A percentile compares a stretch with the other conserved stretches of the same genome.
These are phyloP conservation scores for Geococcyx californianus DNA, from an alignment of 2,113 vertebrate genomes.

Conservation along the genomic window DNA sequence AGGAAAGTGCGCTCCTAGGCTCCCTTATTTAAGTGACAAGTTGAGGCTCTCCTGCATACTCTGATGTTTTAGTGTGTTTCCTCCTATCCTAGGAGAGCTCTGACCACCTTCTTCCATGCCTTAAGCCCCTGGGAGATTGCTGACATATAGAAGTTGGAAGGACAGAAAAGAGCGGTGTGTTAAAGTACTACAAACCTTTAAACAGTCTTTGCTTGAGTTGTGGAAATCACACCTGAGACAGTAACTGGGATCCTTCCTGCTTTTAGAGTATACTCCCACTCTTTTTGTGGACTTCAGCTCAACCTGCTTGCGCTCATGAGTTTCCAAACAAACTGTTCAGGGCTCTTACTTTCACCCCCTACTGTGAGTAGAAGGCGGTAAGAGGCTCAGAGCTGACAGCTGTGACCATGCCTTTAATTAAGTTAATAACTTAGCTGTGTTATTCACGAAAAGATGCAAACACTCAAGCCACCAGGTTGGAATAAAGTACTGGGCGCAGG, in stretches of 20 bases:
- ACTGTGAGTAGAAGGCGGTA: background rate
- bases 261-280: background rate
- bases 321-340: background rate
- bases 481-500: background rate
- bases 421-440: background rate
- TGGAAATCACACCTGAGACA: background rate
- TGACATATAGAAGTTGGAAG: background rate
- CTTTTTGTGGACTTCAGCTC: background rate
- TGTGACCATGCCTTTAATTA: background rate
- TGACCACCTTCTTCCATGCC: background rate
- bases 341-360: background rate
- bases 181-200: background rate
- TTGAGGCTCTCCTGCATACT: background rate
- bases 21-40: background rate
- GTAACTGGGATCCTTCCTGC: background rate
- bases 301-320: background rate
- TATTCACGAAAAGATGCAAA: background rate
- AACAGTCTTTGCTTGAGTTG: background rate
- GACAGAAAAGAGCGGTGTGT: background rate
- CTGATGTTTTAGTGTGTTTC: fast-evolving
- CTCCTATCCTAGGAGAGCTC: background rate
- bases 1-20: background rate
- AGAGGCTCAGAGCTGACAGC: background rate
- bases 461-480: background rate
- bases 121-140: background rate